Percentiles rank a stretch among this genome's conserved stretches.
These are phyloP conservation scores for Psephotus haematonotus DNA, from an alignment of 2,113 vertebrate species.

Conservation along the genomic window DNA sequence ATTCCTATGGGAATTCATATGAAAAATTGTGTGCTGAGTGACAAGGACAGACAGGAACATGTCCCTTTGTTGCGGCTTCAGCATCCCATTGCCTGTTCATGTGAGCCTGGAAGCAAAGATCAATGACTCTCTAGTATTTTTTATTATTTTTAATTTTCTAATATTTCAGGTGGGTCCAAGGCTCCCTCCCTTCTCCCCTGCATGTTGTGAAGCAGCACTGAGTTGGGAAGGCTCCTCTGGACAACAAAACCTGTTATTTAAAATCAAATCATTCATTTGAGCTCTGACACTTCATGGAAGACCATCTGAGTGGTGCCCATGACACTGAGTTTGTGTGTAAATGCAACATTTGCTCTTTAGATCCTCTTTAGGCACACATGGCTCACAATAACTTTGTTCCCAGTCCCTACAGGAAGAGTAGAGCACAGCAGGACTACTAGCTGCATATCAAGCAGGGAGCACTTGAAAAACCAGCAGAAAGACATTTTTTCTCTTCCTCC, in stretches of 20 bases:
- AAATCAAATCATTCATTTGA: neutral
- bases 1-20: neutral
- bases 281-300: neutral
- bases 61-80: neutral
- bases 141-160: neutral
- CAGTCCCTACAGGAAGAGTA: neutral
- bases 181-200: neutral
- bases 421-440: neutral
- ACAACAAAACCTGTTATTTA: neutral
- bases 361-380: neutral
- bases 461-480: neutral
- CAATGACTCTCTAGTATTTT: neutral
- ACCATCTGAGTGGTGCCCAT: neutral
- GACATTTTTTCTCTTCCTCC: neutral
- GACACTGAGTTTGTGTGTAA: neutral
- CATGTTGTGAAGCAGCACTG: neutral
- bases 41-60: neutral
- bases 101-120: neutral
- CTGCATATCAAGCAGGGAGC: neutral
- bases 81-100: neutral
- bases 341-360: neutral
- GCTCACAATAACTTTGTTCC: neutral
- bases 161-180: neutral
- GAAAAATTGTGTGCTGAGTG: neutral
- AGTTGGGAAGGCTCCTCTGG: neutral